Conservation (phyloP, 2,113 vertebrate species). For the Myrmophylax atrothorax region DNA sequence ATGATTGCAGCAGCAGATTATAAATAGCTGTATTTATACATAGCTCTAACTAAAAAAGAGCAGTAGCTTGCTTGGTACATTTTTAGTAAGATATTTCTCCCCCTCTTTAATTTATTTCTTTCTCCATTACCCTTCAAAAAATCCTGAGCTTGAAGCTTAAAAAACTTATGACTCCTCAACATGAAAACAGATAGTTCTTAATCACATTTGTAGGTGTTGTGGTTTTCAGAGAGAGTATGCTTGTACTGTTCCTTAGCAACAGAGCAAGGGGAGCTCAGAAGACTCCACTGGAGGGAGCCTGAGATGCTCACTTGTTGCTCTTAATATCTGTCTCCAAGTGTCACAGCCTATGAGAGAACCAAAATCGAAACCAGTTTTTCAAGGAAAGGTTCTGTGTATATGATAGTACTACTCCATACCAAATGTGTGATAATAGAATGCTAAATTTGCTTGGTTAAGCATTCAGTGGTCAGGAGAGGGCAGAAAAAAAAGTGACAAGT, state of each 20-base stretch:
- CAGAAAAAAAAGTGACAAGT: neutral
- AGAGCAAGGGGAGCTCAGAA: constrained; percentile 19
- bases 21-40: constrained; percentile 56
- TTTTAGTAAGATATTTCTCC: constrained; percentile 17
- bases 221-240: neutral
- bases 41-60: constrained; percentile 49
- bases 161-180: constrained; percentile 40
- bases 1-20: constrained; percentile 50
- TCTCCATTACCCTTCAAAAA: constrained; percentile 30
- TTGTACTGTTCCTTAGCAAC: constrained; percentile 70
- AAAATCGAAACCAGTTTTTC: neutral
- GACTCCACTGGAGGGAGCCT: constrained; percentile 14
- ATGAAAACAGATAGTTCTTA: constrained; percentile 40
- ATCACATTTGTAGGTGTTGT: constrained; percentile 31
- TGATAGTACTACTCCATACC: neutral
- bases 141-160: constrained; percentile 6
- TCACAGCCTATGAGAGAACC: neutral
- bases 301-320: neutral
- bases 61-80: constrained; percentile 18
- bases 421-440: neutral
- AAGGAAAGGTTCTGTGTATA: neutral
- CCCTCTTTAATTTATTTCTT: constrained; percentile 32
- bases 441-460: neutral
- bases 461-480: neutral
- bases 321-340: constrained; percentile 15